A percentile compares a stretch with the other conserved stretches of the same genome.
These are phyloP conservation scores for Gorsachius goisagi DNA, from an alignment of 2,113 vertebrate genomes.

Conservation along the genomic window DNA sequence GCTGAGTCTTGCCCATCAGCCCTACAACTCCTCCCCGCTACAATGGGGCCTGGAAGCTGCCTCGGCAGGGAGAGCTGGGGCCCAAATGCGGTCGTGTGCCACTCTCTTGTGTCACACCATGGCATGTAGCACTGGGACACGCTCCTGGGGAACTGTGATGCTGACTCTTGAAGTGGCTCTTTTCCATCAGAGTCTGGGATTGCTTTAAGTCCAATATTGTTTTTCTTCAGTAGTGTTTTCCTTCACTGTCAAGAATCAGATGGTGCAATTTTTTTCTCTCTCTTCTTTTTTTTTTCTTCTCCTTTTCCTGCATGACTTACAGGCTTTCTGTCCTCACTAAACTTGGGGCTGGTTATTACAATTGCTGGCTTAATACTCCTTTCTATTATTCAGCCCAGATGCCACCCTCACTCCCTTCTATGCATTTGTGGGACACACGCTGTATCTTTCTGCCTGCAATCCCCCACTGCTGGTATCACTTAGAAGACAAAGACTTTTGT, in stretches of 20 bases:
- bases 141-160: not conserved
- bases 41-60: rapidly evolving
- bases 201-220: rapidly evolving
- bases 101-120: rapidly evolving
- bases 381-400: not conserved
- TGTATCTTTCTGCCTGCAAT: not conserved
- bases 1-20: too few species aligned
- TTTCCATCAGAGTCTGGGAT: not conserved
- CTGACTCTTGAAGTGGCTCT: not conserved
- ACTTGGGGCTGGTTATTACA: not conserved
- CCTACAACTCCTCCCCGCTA: not conserved
- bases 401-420: not conserved
- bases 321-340: not conserved
- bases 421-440: rapidly evolving
- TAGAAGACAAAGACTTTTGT: not conserved
- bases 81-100: rapidly evolving
- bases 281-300: not conserved
- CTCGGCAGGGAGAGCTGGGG: rapidly evolving
- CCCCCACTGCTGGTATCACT: not conserved
- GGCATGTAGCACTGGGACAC: not conserved
- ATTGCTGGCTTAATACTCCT: not conserved
- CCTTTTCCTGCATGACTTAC: not conserved
- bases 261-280: rapidly evolving
- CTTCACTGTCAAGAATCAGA: not conserved
- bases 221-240: not conserved